Conservation (phyloP, 2,113 vertebrate species). For the Pseudorasbora parva region DNA sequence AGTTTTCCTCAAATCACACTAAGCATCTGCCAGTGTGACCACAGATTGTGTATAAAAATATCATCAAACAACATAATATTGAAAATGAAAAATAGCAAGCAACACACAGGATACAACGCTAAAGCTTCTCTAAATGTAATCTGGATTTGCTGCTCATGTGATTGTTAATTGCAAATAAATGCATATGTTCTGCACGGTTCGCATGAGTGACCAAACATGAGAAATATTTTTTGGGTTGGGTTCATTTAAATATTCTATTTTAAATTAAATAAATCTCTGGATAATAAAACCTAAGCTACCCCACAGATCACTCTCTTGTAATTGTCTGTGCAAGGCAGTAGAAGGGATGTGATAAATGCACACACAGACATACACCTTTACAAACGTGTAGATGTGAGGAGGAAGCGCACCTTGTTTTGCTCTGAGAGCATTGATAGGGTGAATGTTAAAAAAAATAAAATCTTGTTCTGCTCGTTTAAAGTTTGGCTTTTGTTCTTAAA, state of each 20-base stretch:
- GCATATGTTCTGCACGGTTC: conserved; percentile 62
- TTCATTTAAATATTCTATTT: conserved; percentile 2
- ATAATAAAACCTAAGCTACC: not conserved
- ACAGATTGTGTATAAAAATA: not conserved
- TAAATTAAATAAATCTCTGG: not conserved
- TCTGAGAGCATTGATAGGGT: not conserved
- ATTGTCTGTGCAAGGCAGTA: conserved; percentile 30
- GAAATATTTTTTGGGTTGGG: not conserved
- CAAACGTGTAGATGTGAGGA: not conserved
- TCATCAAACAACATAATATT: conserved; percentile 5
- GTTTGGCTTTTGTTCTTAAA: not conserved
- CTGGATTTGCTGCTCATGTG: conserved; percentile 22
- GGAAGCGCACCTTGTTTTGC: conserved; percentile 14
- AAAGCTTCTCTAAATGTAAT: conserved; percentile 45
- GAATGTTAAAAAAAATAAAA: not conserved
- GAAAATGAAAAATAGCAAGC: conserved; percentile 6
- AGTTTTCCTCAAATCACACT: not conserved
- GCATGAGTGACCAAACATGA: conserved; percentile 63
- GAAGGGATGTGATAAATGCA: not conserved
- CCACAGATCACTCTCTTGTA: not conserved
- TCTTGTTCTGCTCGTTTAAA: not conserved
- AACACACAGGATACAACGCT: conserved; percentile 13
- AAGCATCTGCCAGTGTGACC: not conserved
- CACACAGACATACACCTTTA: not conserved
- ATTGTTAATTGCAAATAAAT: conserved; percentile 29